A percentile compares a stretch with the other conserved stretches of the same genome.
Conservation (phyloP, 2,888 invertebrate genomes). For the Pollenia angustigena region DNA sequence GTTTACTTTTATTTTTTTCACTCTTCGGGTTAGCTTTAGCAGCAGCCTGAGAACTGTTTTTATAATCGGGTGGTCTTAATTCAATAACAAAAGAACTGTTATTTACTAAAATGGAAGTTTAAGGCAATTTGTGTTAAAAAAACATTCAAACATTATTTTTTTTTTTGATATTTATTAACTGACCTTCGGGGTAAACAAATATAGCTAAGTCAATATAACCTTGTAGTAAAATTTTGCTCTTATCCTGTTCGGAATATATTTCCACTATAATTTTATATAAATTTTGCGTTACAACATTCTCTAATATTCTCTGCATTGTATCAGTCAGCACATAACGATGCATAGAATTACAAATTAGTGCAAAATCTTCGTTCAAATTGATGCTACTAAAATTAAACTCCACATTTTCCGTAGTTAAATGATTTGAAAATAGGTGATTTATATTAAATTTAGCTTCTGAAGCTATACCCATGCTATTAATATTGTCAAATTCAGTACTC, state of each 20-base stretch:
- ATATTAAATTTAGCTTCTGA: slow-evolving; percentile 56
- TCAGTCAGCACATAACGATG: slow-evolving; percentile 78
- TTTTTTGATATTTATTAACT: background rate
- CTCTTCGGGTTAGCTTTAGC: background rate
- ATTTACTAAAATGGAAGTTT: slow-evolving; percentile 55
- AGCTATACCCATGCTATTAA: slow-evolving; percentile 72
- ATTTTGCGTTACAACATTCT: slow-evolving; percentile 74
- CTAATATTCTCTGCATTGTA: slow-evolving; percentile 75
- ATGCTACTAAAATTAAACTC: slow-evolving; percentile 75
- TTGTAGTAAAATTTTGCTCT: slow-evolving; percentile 75
- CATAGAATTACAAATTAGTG: slow-evolving; percentile 78
- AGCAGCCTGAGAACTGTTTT: background rate
- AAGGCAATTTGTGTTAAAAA: background rate
- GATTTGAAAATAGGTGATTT: slow-evolving; percentile 64
- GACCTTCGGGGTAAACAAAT: slow-evolving; percentile 79
- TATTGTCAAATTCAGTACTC: slow-evolving; percentile 70
- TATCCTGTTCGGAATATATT: slow-evolving; percentile 73
- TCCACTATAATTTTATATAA: slow-evolving; percentile 77
- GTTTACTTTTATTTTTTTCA: slow-evolving; percentile 9
- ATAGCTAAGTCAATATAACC: slow-evolving; percentile 77
- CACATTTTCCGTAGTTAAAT: slow-evolving; percentile 74
- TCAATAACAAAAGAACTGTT: slow-evolving; percentile 70
- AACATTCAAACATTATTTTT: no score
- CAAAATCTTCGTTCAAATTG: slow-evolving; percentile 72
- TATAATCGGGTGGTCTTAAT: slow-evolving; percentile 51